phyloP scores from a whole-genome alignment of 23 tunicate species.

The Pegea sp. region DNA sequence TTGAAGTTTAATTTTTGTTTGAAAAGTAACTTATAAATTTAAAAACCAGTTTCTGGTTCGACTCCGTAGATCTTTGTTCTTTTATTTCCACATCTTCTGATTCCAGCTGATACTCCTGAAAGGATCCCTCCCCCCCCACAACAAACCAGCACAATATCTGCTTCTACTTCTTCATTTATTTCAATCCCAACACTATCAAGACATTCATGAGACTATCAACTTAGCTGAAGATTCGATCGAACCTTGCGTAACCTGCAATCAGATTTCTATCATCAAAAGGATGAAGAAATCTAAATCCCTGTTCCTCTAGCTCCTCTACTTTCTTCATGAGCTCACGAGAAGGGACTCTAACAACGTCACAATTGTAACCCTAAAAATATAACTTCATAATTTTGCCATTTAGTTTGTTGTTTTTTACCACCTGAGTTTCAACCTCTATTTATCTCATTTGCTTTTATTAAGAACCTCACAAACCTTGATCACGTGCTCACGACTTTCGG shows the following conservation, averaged over 20 bases:
- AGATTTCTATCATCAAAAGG: constrained; percentile 34
- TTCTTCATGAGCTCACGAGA: constrained; percentile 7
- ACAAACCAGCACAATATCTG: constrained; percentile 48
- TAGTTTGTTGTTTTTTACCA: too few relatives aligned
- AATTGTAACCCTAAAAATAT: constrained; percentile 10
- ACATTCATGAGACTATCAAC: neutral
- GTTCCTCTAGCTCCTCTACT: constrained; percentile 12
- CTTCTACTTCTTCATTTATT: constrained; percentile 20
- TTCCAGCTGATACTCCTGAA: constrained; percentile 25
- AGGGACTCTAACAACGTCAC: constrained; percentile 18
- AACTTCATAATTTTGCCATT: neutral
- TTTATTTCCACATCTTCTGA: constrained; percentile 8
- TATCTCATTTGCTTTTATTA: too few relatives aligned
- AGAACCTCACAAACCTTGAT: constrained; percentile 16
- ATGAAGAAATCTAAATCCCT: constrained; percentile 32
- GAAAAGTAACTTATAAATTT: too few relatives aligned
- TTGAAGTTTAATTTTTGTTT: too few relatives aligned
- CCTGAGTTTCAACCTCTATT: too few relatives aligned
- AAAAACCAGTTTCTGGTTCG: constrained; percentile 75
- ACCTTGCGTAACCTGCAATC: constrained; percentile 49
- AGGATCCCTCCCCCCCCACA: constrained; percentile 63
- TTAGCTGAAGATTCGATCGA: neutral
- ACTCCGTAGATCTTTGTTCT: constrained; percentile 26
- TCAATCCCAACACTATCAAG: constrained; percentile 24
- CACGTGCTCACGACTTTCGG: constrained; percentile 21